Base-by-base conservation (phyloP, 2,797 vertebrate genomes). In the Dipus sagitta region DNA sequence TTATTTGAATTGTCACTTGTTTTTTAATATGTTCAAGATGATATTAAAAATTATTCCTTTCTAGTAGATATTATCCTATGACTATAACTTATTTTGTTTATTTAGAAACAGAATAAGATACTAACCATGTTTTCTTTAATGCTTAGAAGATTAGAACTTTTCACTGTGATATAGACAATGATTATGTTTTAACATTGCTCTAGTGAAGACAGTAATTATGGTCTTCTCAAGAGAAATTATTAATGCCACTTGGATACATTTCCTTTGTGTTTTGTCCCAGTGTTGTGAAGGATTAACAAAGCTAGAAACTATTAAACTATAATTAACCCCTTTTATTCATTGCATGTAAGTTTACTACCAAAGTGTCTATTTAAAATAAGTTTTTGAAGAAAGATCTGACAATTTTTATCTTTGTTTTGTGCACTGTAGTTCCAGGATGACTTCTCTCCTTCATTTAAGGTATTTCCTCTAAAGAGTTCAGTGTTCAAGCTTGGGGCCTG, bases 41-140 rank as follows among this genome's bases (percentile, higher is more conserved):
- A 98, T 98, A 98, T 96, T 98, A 98, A 99, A 99, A 98, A 95
- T 13, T 91, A 90, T 94, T 98, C 98, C 98, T 99, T 99, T 99
- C 97, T 99, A 98, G 97, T 95, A 98, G 92, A 96, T 83, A 67
- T 93, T 88, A 23, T 95, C 94, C 93, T 96, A 21, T 98, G 65
- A 96, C 96, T 96, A 94, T 96, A 81, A 94, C 88, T 93, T 86
- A 70, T 80, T 93, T 97, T 94, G n/a, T 76, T 38, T 7, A 20
- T 79, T 84, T 94, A 75, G 72, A 70, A 83, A 60, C 21, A 93
- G 77, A 85, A 34, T n/a, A 92, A 72, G 10, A 11, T 78, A 74
- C 54, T 95, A 86, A n/a, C 54, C 60, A 54, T 92, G 92, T 86
- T 91, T 32, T 38, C 62, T 47, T 71, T 70, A 75, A 52, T 94